Evolutionary conservation across 53 echinoderm and acorn worm species (phyloP).

Genomic region (Zoroaster sp.): DNA sequence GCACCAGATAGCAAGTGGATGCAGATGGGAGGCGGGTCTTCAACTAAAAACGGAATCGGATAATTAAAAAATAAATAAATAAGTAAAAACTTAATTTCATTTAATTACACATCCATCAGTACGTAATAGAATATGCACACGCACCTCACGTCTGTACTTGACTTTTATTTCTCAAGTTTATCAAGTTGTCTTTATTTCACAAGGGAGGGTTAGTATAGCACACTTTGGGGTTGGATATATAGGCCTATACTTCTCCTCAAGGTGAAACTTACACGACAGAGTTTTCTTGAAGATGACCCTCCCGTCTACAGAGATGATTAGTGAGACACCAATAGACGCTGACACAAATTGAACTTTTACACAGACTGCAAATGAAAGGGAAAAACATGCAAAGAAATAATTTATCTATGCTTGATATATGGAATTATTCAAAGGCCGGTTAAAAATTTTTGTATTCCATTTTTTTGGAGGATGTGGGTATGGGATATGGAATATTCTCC

Average conservation of each 20-base stretch:
- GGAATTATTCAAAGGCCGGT: not conserved
- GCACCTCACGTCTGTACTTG: no score
- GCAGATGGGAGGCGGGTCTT: slow-evolving; percentile 8
- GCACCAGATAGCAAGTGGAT: not conserved
- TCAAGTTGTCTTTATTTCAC: no score
- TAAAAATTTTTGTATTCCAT: no score
- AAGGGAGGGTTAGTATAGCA: no score
- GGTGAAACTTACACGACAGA: not conserved
- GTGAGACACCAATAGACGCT: not conserved
- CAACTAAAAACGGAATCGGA: not conserved
- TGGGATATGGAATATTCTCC: no score
- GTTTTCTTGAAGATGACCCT: not conserved
- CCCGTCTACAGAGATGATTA: not conserved
- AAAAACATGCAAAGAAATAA: not conserved
- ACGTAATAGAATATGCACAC: not conserved
- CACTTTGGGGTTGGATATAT: no score
- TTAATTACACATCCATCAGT: not conserved
- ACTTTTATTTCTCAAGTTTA: no score
- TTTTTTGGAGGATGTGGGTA: no score
- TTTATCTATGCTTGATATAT: not conserved
- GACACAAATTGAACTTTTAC: not conserved
- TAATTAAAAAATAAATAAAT: not conserved
- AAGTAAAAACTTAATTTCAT: not conserved
- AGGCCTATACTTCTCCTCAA: no score
- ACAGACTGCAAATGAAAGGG: not conserved